A percentile compares a stretch with the other conserved stretches of the same genome.
phyloP scores from a whole-genome alignment of 2,113 vertebrate species.

The Patagioenas fasciata region DNA sequence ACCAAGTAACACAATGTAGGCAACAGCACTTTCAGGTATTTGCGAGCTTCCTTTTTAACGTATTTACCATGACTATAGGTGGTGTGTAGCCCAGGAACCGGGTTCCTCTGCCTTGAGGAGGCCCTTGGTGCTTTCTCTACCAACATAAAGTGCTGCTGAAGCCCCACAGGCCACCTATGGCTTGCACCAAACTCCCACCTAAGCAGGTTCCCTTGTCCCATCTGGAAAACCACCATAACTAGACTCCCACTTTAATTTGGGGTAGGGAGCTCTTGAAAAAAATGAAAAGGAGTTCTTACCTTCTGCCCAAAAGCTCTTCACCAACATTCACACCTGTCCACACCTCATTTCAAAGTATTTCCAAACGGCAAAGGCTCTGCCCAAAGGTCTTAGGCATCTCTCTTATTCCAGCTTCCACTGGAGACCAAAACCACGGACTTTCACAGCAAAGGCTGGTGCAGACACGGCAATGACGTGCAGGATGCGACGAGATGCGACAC shows the following conservation, averaged over 20 bases:
- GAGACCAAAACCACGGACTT: not conserved
- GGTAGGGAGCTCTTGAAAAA: not conserved
- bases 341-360: not conserved
- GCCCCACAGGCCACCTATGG: not conserved
- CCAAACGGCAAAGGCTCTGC: not conserved
- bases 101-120: not conserved
- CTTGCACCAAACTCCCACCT: not conserved
- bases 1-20: rapidly evolving
- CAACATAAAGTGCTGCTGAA: not conserved
- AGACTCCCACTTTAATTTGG: not conserved
- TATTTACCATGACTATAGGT: not conserved
- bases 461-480: rapidly evolving
- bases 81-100: not conserved
- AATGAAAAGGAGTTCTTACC: not conserved
- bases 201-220: not conserved
- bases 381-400: not conserved
- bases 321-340: not conserved
- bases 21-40: not conserved
- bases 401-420: not conserved
- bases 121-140: not conserved
- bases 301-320: not conserved
- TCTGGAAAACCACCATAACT: not conserved
- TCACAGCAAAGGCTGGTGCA: not conserved
- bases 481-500: not conserved
- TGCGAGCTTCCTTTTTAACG: not conserved